Evolutionary conservation across 1,140 invertebrate genomes (phyloP), one percentile per base, ranked within the genome.

Genomic region (Papilio aristodemus): DNA sequence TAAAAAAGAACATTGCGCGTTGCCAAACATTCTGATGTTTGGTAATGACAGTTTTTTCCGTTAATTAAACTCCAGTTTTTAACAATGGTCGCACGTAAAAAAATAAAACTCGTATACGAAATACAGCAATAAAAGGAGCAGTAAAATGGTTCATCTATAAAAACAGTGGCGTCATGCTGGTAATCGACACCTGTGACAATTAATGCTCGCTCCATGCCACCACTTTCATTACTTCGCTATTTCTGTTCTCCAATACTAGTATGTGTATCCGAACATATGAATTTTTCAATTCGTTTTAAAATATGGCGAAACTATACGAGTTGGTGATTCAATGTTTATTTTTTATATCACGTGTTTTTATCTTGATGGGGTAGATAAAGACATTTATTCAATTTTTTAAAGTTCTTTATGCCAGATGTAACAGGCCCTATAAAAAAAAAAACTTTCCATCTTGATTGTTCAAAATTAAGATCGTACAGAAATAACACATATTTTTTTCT

Each of bases 131-230:
- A 72, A 71, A 63, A 70, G 62, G 50, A 68, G 69, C 43, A 66
- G 27, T 70, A 69, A 80, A 77, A 75, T 73, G 69, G 70, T 67
- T 73, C 74, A 75, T 75, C 72, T 72, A 72, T 67, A 71, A 70
- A 75, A 75, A 75, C 70, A 71, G 58, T 63, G 50, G 68, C 43
- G 74, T 72, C 63, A 71, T 37, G 72, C 58, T 71, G 73, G 82
- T 83, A 86, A 87, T 87, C 83, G 81, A 79, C 86, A 89, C 86
- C 83, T 89, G 86, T 70, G 85, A 86, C 85, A 81, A 89, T 85
- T 87, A 86, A 87, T 85, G 80, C 71, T 46, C 73, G 69, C 68
- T 73, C 73, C 71, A 73, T 74, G 59, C 75, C 70, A 60, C 72
- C 79, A 83, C 78, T 86, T 86, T 82, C 76, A 85, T 86, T 89